phyloP scores from a whole-genome alignment of 2,888 invertebrate species.

The Graphium colonna region DNA sequence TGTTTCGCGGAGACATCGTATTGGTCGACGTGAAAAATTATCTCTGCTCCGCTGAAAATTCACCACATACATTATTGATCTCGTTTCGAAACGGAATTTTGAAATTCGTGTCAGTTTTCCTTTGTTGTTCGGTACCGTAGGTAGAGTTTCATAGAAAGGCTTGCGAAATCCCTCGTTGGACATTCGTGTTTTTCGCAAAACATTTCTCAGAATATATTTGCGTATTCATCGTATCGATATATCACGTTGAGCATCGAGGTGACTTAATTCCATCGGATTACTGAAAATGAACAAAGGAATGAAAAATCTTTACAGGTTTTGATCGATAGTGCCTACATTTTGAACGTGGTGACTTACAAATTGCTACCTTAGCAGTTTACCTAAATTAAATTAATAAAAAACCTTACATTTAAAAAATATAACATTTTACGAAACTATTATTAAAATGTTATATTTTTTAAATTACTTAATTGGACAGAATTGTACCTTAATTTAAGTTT shows the following conservation, averaged over 20 bases:
- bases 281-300: background rate
- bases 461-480: no score
- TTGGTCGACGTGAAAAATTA: slow-evolving; percentile 33
- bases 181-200: slow-evolving; percentile 15
- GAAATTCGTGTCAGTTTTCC: slow-evolving; percentile 10
- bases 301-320: background rate
- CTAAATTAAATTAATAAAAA: no score
- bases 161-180: slow-evolving; percentile 10
- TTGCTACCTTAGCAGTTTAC: no score
- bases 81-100: slow-evolving; percentile 15
- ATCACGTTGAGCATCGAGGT: slow-evolving; percentile 3
- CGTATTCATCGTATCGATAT: slow-evolving; percentile 8
- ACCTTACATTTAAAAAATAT: no score
- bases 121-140: slow-evolving; percentile 10
- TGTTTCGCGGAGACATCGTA: slow-evolving; percentile 52
- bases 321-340: no score
- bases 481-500: no score
- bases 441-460: no score
- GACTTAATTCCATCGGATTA: background rate
- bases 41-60: slow-evolving; percentile 23
- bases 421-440: no score
- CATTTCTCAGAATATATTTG: slow-evolving; percentile 1
- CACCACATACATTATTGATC: slow-evolving; percentile 20
- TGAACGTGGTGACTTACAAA: no score
- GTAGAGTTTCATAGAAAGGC: background rate